Conservation (phyloP, 2,113 vertebrate species). For the Callocephalon fimbriatum region DNA sequence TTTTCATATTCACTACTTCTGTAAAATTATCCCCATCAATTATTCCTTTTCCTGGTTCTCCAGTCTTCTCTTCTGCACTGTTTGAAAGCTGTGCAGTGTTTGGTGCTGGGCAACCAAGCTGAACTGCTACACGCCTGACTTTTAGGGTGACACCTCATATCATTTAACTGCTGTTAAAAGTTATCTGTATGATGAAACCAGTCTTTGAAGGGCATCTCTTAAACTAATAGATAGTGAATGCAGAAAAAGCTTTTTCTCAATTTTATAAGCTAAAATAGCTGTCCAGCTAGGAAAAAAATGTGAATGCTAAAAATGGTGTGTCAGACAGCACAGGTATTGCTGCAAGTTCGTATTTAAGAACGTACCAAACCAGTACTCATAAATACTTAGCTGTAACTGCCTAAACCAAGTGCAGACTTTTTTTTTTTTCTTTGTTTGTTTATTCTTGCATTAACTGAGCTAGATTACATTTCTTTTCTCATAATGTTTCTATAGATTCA, state of each 20-base stretch:
- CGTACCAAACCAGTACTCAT: neutral
- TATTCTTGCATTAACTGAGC: neutral
- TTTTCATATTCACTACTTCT: neutral
- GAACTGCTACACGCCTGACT: neutral
- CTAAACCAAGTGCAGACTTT: neutral
- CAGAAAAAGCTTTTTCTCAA: neutral
- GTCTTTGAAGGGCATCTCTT: neutral
- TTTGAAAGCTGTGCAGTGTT: neutral
- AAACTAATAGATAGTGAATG: neutral
- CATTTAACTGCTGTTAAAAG: neutral
- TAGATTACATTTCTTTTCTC: neutral
- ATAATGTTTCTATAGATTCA: slow-evolving; percentile 48
- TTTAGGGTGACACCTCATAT: neutral
- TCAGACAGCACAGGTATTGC: neutral
- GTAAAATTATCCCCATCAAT: neutral
- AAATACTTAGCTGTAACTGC: neutral
- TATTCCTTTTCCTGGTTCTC: neutral
- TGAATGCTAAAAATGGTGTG: neutral
- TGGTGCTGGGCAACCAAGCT: neutral
- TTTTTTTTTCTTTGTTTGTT: neutral
- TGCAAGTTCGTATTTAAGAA: neutral
- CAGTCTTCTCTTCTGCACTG: neutral
- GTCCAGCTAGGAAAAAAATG: neutral
- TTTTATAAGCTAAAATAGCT: neutral
- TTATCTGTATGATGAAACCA: neutral